phyloP scores from a whole-genome alignment of 1,140 invertebrate species.

The Camponotus vicinus region DNA sequence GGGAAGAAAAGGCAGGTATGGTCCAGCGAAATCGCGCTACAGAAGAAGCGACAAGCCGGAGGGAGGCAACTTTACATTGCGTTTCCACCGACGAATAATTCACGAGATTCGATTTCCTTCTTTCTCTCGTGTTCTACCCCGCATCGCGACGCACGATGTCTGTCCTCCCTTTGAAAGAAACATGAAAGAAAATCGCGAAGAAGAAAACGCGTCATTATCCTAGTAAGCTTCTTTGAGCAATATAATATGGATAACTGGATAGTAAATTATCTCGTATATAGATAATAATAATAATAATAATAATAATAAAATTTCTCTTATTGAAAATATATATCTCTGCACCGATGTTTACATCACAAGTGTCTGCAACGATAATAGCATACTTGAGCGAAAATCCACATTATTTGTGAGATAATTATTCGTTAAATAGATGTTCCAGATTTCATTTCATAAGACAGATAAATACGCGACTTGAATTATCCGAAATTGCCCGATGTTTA shows the following conservation, averaged over 20 bases:
- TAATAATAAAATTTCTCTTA: conserved; percentile 5
- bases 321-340: not conserved
- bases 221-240: not conserved
- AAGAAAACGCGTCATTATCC: not conserved
- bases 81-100: conserved; percentile 57
- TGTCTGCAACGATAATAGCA: not conserved
- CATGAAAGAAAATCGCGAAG: not conserved
- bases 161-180: not conserved
- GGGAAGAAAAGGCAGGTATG: conserved; percentile 10
- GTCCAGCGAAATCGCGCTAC: not conserved
- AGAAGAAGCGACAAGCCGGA: not conserved
- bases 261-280: not conserved
- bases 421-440: not conserved
- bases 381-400: not conserved
- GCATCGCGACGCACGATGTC: not conserved
- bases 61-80: conserved; percentile 6
- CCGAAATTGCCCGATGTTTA: conserved; percentile 43
- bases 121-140: not conserved
- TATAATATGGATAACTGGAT: not conserved
- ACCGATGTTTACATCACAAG: not conserved
- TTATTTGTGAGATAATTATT: not conserved
- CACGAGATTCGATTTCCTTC: conserved; percentile 53
- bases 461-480: conserved; percentile 32
- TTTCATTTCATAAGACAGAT: conserved; percentile 20
- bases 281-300: too few species aligned